These are phyloP conservation scores for Phylloscopus trochiloides DNA, from an alignment of 2,113 vertebrate species.

Conservation along the genomic window DNA sequence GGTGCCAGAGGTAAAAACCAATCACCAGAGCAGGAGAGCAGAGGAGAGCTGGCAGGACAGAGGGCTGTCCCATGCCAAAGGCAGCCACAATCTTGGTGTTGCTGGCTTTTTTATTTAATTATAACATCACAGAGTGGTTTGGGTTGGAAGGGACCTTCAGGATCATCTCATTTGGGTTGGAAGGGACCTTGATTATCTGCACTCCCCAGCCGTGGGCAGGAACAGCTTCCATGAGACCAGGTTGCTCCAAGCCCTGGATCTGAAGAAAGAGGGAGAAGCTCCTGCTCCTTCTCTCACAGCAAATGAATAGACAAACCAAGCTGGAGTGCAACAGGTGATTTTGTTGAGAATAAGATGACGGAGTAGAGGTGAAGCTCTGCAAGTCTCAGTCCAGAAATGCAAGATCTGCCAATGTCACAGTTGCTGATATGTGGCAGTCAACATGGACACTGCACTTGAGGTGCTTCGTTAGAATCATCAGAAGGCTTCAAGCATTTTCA, in stretches of 20 bases:
- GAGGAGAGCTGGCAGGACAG: not conserved
- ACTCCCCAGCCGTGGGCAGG: accelerated
- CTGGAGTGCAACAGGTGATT: not conserved
- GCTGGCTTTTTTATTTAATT: not conserved
- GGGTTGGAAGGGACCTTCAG: not conserved
- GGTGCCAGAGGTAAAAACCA: not conserved
- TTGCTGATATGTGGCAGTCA: too few species aligned
- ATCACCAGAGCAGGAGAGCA: not conserved
- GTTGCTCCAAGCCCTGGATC: not conserved
- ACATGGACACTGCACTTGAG: too few species aligned
- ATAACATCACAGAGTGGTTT: not conserved
- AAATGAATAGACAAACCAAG: not conserved
- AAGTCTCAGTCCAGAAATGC: not conserved
- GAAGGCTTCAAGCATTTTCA: too few species aligned
- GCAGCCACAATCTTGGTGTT: not conserved
- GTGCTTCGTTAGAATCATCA: too few species aligned
- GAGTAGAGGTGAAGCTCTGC: not conserved
- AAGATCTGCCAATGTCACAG: not conserved
- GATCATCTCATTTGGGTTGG: not conserved
- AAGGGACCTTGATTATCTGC: not conserved
- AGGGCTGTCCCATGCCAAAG: not conserved
- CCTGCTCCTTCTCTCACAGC: not conserved
- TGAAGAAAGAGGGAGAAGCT: not conserved
- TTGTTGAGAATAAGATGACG: not conserved
- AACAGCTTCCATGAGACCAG: not conserved